A percentile compares a stretch with the other conserved stretches of the same genome.
These are phyloP conservation scores for Druceiella hillmani DNA, from an alignment of 2,888 invertebrate species.

Conservation along the genomic window DNA sequence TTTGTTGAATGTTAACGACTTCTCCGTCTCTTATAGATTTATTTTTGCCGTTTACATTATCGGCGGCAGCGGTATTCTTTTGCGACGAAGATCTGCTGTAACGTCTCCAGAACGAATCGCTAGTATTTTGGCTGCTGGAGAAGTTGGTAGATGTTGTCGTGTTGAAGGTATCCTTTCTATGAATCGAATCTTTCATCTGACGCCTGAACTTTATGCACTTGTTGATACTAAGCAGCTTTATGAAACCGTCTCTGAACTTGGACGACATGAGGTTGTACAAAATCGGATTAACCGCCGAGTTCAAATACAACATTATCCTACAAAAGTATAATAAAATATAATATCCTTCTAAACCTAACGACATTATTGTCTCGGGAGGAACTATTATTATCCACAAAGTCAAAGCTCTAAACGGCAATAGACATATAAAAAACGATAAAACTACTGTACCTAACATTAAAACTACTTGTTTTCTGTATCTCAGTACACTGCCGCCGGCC, in stretches of 20 bases:
- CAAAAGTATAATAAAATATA: constrained; percentile 81
- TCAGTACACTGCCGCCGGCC: constrained; percentile 51
- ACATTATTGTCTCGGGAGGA: constrained; percentile 60
- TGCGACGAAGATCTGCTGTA: constrained; percentile 50
- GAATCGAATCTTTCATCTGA: constrained; percentile 48
- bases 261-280: constrained; percentile 89
- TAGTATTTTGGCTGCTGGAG: constrained; percentile 52
- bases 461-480: constrained; percentile 77
- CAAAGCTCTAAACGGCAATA: constrained; percentile 83
- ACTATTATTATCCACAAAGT: constrained; percentile 83
- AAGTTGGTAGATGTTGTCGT: constrained; percentile 59
- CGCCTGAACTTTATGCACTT: constrained; percentile 43
- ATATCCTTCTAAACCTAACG: constrained; percentile 74
- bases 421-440: constrained; percentile 83
- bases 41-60: constrained; percentile 37
- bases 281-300: constrained; percentile 88
- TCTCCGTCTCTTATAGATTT: constrained; percentile 33
- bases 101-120: constrained; percentile 58
- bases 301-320: constrained; percentile 82
- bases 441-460: constrained; percentile 88
- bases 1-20: constrained; percentile 32
- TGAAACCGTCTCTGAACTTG: constrained; percentile 80
- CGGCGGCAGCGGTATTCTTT: constrained; percentile 32
- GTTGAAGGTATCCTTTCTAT: constrained; percentile 61
- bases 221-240: constrained; percentile 55